phyloP scores from a whole-genome alignment of 2,797 vertebrate genomes.

The Scarus forsteni region DNA sequence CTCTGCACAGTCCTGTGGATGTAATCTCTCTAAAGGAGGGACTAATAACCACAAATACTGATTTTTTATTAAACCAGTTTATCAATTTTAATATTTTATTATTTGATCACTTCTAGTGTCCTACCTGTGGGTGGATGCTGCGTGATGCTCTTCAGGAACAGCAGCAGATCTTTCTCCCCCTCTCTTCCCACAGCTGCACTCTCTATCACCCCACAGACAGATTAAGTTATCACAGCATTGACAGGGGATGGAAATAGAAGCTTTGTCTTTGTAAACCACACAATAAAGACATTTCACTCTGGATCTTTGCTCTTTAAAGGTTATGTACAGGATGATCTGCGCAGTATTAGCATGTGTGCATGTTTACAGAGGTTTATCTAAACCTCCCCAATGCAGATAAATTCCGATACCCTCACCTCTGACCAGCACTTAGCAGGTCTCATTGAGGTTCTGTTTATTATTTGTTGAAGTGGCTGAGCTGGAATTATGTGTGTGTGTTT shows the following conservation, averaged over 20 bases:
- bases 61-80: slow-evolving; percentile 17
- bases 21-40: slow-evolving; percentile 76
- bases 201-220: slow-evolving; percentile 68
- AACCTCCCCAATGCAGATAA: slow-evolving; percentile 58
- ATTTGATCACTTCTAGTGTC: not conserved
- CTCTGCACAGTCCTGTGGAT: slow-evolving; percentile 87
- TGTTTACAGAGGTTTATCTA: slow-evolving; percentile 36
- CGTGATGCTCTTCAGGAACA: slow-evolving; percentile 86
- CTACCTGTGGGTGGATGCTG: slow-evolving; percentile 80
- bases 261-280: slow-evolving; percentile 17
- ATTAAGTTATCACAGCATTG: slow-evolving; percentile 36
- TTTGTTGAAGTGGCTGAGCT: slow-evolving; percentile 58
- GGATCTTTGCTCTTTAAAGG: slow-evolving; percentile 38
- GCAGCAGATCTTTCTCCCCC: slow-evolving; percentile 83
- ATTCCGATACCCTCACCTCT: slow-evolving; percentile 83
- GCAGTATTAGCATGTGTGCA: slow-evolving; percentile 16
- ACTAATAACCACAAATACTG: slow-evolving; percentile 64
- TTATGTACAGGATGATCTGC: slow-evolving; percentile 11
- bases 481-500: slow-evolving; percentile 42
- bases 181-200: slow-evolving; percentile 79
- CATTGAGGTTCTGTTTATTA: slow-evolving; percentile 72
- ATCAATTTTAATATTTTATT: not conserved
- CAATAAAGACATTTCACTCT: slow-evolving; percentile 20
- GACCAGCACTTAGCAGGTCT: slow-evolving; percentile 70
- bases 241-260: slow-evolving; percentile 35